Evolutionary conservation across 2,113 vertebrate genomes (phyloP), one percentile per base, ranked within the genome.

Genomic region (Scopus umbretta): DNA sequence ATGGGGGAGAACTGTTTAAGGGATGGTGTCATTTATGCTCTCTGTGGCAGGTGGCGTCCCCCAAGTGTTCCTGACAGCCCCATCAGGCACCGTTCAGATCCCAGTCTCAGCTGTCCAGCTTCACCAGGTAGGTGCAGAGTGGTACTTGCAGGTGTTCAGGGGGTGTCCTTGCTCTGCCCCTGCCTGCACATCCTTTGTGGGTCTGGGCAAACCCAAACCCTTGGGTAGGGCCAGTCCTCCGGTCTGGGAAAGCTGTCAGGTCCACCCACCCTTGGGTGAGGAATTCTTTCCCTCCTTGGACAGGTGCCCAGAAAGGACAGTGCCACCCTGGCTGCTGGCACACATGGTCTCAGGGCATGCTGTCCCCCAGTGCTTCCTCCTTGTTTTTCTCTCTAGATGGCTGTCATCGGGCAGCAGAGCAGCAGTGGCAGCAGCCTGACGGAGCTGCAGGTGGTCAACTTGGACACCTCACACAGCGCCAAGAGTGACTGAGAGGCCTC

Each of bases 101-200:
- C 99, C 99, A 6, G 98, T 99, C 87, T 99, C 99, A 47, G 99
- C 99, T 81, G 99, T 99, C 97, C 99, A 99, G 98, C 98, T 99
- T 97, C 99, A 99, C 96, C 99, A 99, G 99, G 99, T 99, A 98
- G 97, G 98, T 92, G 72, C 40, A 42, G 61, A 81, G 40, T 9
- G 42, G 52, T 45, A 36, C 42, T 76, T 2, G 5, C 13, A 40
- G 30, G 21, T 58, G 27, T 70, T 72, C 16, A 5, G 17, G 42
- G 65, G 9, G 29, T 80, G 17, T 53, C 38, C 45, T 85, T 45
- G 27, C 20, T 76, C 61, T 85, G 45, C 26, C 50, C 13, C 25
- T 68, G 40, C 71, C 42, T 36, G 30, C 27, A 22, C 15, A 13
- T 72, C 52, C 40, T 87, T 56, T 26, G 30, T 50, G 61, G 59